Conservation (phyloP, 2,888 invertebrate species). For the Conchocele bisecta region DNA sequence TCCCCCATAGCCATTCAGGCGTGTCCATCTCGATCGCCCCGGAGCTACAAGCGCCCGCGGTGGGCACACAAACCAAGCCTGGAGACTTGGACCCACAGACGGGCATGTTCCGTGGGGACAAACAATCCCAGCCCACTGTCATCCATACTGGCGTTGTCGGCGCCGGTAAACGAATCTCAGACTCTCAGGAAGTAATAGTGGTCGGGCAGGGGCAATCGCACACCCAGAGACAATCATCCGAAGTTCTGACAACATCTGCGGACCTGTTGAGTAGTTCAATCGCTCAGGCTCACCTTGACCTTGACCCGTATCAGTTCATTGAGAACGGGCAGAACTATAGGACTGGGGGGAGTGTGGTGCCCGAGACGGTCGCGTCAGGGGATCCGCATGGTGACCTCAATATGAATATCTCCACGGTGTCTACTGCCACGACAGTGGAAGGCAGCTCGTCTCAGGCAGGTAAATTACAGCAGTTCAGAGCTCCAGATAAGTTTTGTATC, state of each 20-base stretch:
- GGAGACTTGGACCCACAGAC: slow-evolving; percentile 80
- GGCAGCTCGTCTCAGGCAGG: too few species aligned
- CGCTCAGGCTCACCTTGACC: slow-evolving; percentile 79
- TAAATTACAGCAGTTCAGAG: too few species aligned
- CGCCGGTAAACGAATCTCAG: neutral
- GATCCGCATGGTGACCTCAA: too few species aligned
- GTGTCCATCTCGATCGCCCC: neutral
- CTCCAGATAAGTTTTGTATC: too few species aligned
- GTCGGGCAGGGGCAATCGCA: slow-evolving; percentile 26
- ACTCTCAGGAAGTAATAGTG: slow-evolving; percentile 4
- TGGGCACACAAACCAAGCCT: slow-evolving; percentile 25
- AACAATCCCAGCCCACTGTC: slow-evolving; percentile 41
- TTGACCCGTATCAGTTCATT: slow-evolving; percentile 78
- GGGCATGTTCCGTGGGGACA: slow-evolving; percentile 71
- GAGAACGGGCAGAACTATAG: too few species aligned
- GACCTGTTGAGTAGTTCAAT: slow-evolving; percentile 78
- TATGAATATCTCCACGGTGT: too few species aligned
- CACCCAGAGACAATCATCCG: neutral
- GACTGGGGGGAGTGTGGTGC: too few species aligned
- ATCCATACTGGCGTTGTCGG: slow-evolving; percentile 11
- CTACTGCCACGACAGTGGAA: too few species aligned
- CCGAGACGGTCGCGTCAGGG: too few species aligned
- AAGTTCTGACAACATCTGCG: slow-evolving; percentile 24
- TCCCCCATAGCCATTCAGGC: neutral
- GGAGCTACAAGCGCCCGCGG: too few species aligned